phyloP scores from a whole-genome alignment of 2,797 vertebrate genomes.

The Trachurus trachurus region DNA sequence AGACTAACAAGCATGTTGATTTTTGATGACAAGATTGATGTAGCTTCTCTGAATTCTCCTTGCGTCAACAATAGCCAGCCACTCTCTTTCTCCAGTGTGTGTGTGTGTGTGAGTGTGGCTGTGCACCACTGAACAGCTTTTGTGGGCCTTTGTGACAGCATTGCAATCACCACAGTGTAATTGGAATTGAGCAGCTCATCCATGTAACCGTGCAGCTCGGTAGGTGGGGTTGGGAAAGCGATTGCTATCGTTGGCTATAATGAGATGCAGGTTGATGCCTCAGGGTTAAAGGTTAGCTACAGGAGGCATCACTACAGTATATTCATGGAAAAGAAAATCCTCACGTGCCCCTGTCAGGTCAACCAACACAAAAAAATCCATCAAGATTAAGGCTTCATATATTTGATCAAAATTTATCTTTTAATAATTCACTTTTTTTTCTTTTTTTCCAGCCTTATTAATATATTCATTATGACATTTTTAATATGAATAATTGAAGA shows the following conservation, averaged over 20 bases:
- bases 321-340: slow-evolving; percentile 11
- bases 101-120: slow-evolving; percentile 14
- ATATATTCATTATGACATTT: background rate
- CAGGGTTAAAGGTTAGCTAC: slow-evolving; percentile 52
- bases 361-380: background rate
- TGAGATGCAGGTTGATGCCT: slow-evolving; percentile 45
- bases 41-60: slow-evolving; percentile 60
- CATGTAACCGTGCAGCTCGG: slow-evolving; percentile 37
- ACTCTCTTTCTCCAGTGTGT: slow-evolving; percentile 6
- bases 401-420: background rate
- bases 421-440: background rate
- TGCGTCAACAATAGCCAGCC: slow-evolving; percentile 65
- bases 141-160: slow-evolving; percentile 59
- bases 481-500: slow-evolving; percentile 29
- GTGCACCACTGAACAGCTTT: slow-evolving; percentile 47
- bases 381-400: background rate
- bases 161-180: slow-evolving; percentile 67
- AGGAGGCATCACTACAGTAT: slow-evolving; percentile 1
- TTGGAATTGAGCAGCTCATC: slow-evolving; percentile 75
- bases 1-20: slow-evolving; percentile 77
- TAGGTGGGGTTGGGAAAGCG: slow-evolving; percentile 45
- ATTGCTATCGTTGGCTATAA: slow-evolving; percentile 42
- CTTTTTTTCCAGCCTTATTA: background rate
- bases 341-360: background rate
- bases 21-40: slow-evolving; percentile 83